Conservation (phyloP, 2,888 invertebrate genomes). For the Drosophila nigricruria region DNA sequence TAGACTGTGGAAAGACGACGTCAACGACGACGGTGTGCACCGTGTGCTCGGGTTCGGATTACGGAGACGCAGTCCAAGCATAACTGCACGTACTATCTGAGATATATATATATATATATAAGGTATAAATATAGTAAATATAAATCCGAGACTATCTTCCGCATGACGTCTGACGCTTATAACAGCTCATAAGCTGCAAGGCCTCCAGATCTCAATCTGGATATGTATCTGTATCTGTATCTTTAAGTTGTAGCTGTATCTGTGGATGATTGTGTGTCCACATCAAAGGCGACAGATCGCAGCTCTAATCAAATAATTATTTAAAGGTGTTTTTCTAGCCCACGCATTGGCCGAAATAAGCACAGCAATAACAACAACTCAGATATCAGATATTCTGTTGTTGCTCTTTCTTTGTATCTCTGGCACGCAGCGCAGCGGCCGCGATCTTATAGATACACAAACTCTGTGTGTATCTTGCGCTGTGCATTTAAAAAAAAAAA, state of each 20-base stretch:
- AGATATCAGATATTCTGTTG: constrained; percentile 46
- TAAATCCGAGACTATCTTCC: constrained; percentile 57
- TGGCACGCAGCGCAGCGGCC: constrained; percentile 36
- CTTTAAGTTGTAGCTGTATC: constrained; percentile 1
- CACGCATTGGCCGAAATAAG: constrained; percentile 53
- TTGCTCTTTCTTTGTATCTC: constrained; percentile 34
- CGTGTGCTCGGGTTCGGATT: constrained; percentile 68
- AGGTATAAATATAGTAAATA: constrained; percentile 19
- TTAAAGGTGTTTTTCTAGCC: constrained; percentile 38
- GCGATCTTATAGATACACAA: constrained; percentile 61
- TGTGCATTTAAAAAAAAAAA: constrained; percentile 69
- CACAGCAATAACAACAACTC: constrained; percentile 13
- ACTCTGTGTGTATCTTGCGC: constrained; percentile 45
- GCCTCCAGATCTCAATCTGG: neutral
- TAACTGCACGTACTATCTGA: constrained; percentile 72
- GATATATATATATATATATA: constrained; percentile 28
- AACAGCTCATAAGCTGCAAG: constrained; percentile 2
- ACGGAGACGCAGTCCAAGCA: constrained; percentile 67
- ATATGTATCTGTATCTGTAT: constrained; percentile 9
- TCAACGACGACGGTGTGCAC: constrained; percentile 48
- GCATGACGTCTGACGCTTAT: constrained; percentile 59
- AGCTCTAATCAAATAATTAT: constrained; percentile 42
- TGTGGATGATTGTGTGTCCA: constrained; percentile 19
- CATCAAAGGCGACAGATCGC: constrained; percentile 19
- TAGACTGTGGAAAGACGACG: constrained; percentile 76